Evolutionary conservation across 92 coral and sea anemone species (phyloP), one percentile per base, ranked within the genome.

Genomic region (Parazoanthus atlanticus): DNA sequence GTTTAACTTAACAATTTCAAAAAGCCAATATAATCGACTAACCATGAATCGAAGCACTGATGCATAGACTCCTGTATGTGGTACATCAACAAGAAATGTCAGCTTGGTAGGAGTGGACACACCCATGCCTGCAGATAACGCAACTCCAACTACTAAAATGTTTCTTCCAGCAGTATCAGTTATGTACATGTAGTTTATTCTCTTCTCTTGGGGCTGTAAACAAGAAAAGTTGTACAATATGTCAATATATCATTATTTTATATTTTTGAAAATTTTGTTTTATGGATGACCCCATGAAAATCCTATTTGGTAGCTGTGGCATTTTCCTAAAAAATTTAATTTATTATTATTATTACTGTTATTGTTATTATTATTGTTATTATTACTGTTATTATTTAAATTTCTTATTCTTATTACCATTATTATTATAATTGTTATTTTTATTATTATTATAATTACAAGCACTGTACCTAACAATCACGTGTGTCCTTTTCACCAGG

Each of bases 41-140:
- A 97, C 99, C 97, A 85, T 89, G 91, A 94, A 97, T 89, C 99
- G 86, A 25, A 95, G 82, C 40, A 93, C 88, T 6, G 90, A 56
- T 26, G 93, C 80, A 79, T 86, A 97, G 64, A 81, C 84, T 9
- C 95, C 94, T 30, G 99, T 97, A 67, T 85, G 84, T 0, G 99
- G 99, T 33, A 97, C 74, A 33, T 86, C 79, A 5, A 92, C 91
- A 47, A 75, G 56, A 88, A 97, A 92, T 21, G 80, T 69, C 17
- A 97, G 91, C 46, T 73, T 82, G 16, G 95, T 94, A 32, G 96
- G 95, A 5, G 94, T 47, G 0, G 89, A 67, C 6, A 56, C 86
- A 88, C 80, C 87, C 19, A 80, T 31, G 33, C 97, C 94, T 75
- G 91, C 97, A 54, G 83, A 78, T 13, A 97, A 84, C 1, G 76